These are phyloP conservation scores for Melospiza melodia DNA, from an alignment of 2,113 vertebrate species.

Conservation along the genomic window DNA sequence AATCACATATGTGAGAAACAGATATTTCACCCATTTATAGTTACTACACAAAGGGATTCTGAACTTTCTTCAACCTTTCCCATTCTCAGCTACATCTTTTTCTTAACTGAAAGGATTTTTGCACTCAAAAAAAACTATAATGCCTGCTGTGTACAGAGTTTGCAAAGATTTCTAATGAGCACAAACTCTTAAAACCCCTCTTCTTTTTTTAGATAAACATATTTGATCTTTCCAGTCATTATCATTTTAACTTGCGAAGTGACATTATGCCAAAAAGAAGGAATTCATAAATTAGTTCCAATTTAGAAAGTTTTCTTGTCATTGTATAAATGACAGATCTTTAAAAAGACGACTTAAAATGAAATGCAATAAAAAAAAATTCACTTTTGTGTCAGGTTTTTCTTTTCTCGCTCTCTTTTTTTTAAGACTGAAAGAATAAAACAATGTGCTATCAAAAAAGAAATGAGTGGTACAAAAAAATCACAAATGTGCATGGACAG, in stretches of 20 bases:
- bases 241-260: constrained; percentile 77
- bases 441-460: constrained; percentile 53
- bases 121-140: constrained; percentile 9
- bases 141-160: constrained; percentile 41
- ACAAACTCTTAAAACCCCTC: constrained; percentile 53
- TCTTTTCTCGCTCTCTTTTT: not conserved
- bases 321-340: constrained; percentile 84
- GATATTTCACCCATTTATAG: not conserved
- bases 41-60: not conserved
- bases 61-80: not conserved
- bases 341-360: constrained; percentile 79
- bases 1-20: not conserved
- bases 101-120: constrained; percentile 2
- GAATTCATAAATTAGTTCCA: constrained; percentile 79
- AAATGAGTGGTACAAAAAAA: constrained; percentile 16
- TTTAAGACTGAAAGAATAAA: constrained; percentile 54
- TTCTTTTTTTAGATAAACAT: constrained; percentile 55
- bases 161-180: constrained; percentile 47
- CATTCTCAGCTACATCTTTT: not conserved
- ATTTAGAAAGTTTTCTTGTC: constrained; percentile 80
- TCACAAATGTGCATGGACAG: not conserved
- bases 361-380: constrained; percentile 78
- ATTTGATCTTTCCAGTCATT: constrained; percentile 69
- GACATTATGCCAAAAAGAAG: constrained; percentile 78
- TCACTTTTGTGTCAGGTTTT: constrained; percentile 71